Evolutionary conservation across 2,888 invertebrate genomes (phyloP).

Genomic region (Chaitophorus viminalis): DNA sequence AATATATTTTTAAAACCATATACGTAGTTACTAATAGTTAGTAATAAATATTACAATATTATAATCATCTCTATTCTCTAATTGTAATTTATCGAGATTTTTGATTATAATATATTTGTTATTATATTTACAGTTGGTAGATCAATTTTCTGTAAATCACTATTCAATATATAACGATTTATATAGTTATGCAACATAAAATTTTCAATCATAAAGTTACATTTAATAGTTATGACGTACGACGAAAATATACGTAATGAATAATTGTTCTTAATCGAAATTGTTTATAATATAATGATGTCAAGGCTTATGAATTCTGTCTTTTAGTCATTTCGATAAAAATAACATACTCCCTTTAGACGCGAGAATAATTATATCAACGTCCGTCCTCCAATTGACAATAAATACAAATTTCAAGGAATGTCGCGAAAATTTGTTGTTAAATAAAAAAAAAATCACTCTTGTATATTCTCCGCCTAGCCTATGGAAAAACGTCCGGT

Average conservation of each 20-base stretch:
- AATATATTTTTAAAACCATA: no score
- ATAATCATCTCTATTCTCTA: no score
- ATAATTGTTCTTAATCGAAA: neutral
- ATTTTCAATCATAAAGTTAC: neutral
- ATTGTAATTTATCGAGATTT: no score
- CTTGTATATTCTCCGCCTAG: neutral
- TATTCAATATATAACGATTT: no score
- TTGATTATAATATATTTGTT: no score
- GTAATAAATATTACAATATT: no score
- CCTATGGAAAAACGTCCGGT: slow-evolving; percentile 57
- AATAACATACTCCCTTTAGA: neutral
- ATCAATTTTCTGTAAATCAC: no score
- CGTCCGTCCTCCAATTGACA: slow-evolving; percentile 44
- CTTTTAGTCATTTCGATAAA: slow-evolving; percentile 7
- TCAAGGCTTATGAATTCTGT: neutral
- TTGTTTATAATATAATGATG: slow-evolving; percentile 14
- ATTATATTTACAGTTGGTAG: no score
- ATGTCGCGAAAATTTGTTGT: slow-evolving; percentile 31
- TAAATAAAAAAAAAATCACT: slow-evolving; percentile 37
- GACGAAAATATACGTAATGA: neutral
- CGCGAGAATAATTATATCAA: slow-evolving; percentile 37
- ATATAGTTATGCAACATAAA: no score
- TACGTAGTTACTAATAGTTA: no score
- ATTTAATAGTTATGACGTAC: neutral
- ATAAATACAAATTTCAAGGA: slow-evolving; percentile 35